Conservation (phyloP, 2,888 invertebrate genomes). For the Craniophora ligustri region DNA sequence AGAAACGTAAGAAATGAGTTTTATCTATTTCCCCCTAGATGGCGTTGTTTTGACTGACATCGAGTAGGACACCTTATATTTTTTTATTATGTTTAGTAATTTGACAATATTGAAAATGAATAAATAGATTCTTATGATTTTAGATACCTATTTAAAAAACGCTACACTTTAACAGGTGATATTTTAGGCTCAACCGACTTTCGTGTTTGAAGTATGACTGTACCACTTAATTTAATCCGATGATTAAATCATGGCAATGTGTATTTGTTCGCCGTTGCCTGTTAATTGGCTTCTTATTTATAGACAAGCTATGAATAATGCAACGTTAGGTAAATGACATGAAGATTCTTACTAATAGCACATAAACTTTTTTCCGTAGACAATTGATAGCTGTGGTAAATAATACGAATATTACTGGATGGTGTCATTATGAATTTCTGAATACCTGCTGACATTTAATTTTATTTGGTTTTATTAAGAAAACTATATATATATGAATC, state of each 20-base stretch:
- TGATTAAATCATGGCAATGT: slow-evolving; percentile 36
- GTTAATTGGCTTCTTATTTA: slow-evolving; percentile 42
- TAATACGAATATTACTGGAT: too few relatives aligned
- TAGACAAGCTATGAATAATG: slow-evolving; percentile 40
- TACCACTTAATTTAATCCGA: slow-evolving; percentile 27
- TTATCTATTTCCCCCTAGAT: slow-evolving; percentile 36
- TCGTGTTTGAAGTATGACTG: slow-evolving; percentile 21
- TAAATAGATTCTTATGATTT: too few relatives aligned
- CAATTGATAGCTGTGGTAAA: too few relatives aligned
- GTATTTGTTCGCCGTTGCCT: slow-evolving; percentile 20
- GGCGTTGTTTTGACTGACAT: slow-evolving; percentile 18
- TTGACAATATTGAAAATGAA: too few relatives aligned
- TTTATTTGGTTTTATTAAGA: too few relatives aligned
- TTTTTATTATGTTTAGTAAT: too few relatives aligned
- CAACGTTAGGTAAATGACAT: slow-evolving; percentile 35
- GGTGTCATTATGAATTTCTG: too few relatives aligned
- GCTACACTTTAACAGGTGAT: not conserved
- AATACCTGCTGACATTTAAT: too few relatives aligned
- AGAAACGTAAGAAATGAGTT: not conserved
- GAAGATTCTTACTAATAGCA: slow-evolving; percentile 20
- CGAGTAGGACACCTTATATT: too few relatives aligned
- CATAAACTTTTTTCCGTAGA: too few relatives aligned
- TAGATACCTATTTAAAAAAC: too few relatives aligned
- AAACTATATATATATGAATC: too few relatives aligned
- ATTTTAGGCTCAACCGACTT: slow-evolving; percentile 16